Base-by-base conservation (phyloP, 2,797 vertebrate genomes). In the Phrynocephalus vlangalii region DNA sequence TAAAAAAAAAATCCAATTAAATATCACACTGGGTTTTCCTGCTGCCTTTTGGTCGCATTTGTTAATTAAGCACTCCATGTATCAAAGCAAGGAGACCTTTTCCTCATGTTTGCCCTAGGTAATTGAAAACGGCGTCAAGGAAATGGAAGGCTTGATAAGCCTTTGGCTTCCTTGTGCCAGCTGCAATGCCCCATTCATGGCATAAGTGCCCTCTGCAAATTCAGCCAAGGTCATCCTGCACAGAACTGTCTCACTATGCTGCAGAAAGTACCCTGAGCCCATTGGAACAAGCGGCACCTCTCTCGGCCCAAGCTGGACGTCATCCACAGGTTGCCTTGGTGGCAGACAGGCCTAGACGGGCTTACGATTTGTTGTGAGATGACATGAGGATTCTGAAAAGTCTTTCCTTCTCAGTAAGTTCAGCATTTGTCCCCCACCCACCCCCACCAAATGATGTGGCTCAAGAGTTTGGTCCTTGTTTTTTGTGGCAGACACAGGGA, bases 91-190 rank as follows among this genome's bases (percentile, higher is more conserved):
- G 50, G 15, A 56, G 6, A 56, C 8, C 11, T 4, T 75, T 48
- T 66, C 26, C n/a, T 13, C 44, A 30, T 22, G 22, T 77, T 52
- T 16, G 30, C 28, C 63, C 56, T 48, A 48, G 80, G 38, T 77
- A 87, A 77, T 68, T 83, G 48, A 87, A 77, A 83, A 82, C 5
- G 9, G 48, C 48, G 48, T 44, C 3, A 72, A 44, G 77, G n/a
- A 52, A 68, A 86, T 10, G 26, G 38, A 67, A 79, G 50, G 48
- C 26, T 33, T 68, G 16, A 26, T 70, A 28, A 30, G 15, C 30
- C 10, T 83, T 77, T 56, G 52, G 13, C 52, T 56, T 56, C 2
- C 9, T 13, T 56, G 52, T 24, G 20, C 13, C 71, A 81, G 33
- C 5, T 81, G 1, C 20, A 83, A 56, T 71, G 24, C 66, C 81